Base-by-base conservation (phyloP, 2,113 vertebrate genomes). In the Xiphophorus hellerii region DNA sequence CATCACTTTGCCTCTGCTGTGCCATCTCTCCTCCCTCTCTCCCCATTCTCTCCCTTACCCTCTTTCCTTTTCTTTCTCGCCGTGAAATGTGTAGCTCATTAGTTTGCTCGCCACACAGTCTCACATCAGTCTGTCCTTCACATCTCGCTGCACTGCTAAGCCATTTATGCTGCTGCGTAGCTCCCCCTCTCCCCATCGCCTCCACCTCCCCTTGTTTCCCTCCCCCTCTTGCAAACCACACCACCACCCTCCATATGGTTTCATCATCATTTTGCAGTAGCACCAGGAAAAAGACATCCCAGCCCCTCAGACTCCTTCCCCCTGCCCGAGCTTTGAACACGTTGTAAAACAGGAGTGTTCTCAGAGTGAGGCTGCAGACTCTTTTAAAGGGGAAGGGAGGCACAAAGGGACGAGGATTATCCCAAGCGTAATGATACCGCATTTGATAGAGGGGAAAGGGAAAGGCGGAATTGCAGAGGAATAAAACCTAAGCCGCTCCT, bases 91-190 rank as follows among this genome's bases (percentile, higher is more conserved):
- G 92, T 90, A 91, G 92, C 93, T 94, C 92, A 93, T 94, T 95
- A 94, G 93, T 90, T 92, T 94, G 85, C 90, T 89, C 71, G 76
- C 83, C 84, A 85, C 89, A 84, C 89, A 81, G 74, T 85, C 80
- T 90, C 90, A 86, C 90, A 90, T 93, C 93, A 92, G 87, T 88
- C 91, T 93, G 94, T 94, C 95, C 95, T 95, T 95, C 95, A 95
- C 94, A 92, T 94, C 89, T 93, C 92, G 71, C 91, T 94, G 94
- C 94, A 84, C 92, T 88, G 87, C 94, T 95, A 95, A 95, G 93
- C 93, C 92, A 94, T 95, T 95, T 94, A 93, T 76, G 86, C 91
- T 69, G 84, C 88, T 42, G 54, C 66, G 83, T 81, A 74, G 62
- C 78, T 25, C 67, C 73, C 73, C 9, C 2, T 37, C 2, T 35